Percentiles rank a stretch among this genome's conserved stretches.
phyloP scores from a whole-genome alignment of 2,888 invertebrate species.

The Epicampocera succincta region DNA sequence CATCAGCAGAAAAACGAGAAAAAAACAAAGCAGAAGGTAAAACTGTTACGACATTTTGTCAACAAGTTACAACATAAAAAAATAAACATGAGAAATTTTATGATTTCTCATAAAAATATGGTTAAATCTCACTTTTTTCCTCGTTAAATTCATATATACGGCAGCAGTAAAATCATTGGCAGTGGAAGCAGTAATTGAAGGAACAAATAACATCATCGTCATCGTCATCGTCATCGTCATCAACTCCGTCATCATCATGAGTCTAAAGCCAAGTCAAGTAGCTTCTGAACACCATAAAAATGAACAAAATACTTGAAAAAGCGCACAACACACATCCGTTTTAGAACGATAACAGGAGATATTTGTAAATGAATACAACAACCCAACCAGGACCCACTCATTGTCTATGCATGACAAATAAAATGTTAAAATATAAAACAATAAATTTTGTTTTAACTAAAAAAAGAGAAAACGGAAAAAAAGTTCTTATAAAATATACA shows the following conservation, averaged over 20 bases:
- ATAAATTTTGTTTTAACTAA: conserved; percentile 54
- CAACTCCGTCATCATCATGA: conserved; percentile 21
- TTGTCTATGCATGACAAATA: conserved; percentile 69
- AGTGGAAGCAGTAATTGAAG: not conserved
- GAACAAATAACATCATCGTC: conserved; percentile 25
- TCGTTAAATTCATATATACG: conserved; percentile 47
- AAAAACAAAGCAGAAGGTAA: conserved; percentile 40
- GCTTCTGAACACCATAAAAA: conserved; percentile 63
- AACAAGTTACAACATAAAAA: conserved; percentile 64
- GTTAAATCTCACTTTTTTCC: conserved; percentile 62
- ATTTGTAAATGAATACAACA: conserved; percentile 8
- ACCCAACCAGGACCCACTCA: conserved; percentile 58
- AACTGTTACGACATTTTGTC: conserved; percentile 62
- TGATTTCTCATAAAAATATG: conserved; percentile 69
- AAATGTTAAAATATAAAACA: conserved; percentile 69
- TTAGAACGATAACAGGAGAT: conserved; percentile 2
- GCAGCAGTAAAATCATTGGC: not conserved
- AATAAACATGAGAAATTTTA: conserved; percentile 59
- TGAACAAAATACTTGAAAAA: conserved; percentile 42
- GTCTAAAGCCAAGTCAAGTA: conserved; percentile 54
- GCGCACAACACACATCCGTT: conserved; percentile 3
- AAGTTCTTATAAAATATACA: not conserved
- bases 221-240: conserved; percentile 10
- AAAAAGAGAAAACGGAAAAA: conserved; percentile 6
- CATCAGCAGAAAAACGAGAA: conserved; percentile 23